These are phyloP conservation scores for Pachycephala philippinensis DNA, from an alignment of 2,113 vertebrate species.

Conservation along the genomic window DNA sequence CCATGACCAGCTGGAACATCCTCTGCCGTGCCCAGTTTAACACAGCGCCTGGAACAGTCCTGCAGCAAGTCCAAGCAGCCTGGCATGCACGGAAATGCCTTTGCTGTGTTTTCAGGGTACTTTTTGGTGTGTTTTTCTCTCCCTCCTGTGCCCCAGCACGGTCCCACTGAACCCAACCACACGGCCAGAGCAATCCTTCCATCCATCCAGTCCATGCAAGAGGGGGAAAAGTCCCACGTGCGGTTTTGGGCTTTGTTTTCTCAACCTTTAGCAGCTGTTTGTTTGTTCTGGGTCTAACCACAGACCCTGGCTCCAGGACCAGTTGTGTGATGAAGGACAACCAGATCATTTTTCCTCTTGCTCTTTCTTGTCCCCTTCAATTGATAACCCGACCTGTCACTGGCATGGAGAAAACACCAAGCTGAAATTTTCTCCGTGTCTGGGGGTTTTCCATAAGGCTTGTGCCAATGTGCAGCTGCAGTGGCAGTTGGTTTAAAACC, in stretches of 20 bases:
- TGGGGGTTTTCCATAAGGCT: neutral
- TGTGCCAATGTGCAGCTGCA: neutral
- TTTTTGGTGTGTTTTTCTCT: neutral
- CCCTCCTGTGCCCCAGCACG: neutral
- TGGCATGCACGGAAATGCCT: accelerated
- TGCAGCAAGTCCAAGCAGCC: neutral
- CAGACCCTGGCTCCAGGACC: neutral
- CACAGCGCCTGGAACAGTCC: accelerated
- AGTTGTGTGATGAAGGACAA: neutral
- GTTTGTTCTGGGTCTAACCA: neutral
- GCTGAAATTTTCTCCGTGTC: neutral
- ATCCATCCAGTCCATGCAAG: neutral
- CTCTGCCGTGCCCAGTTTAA: neutral
- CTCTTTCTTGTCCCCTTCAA: neutral
- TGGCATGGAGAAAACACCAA: neutral
- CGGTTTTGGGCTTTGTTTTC: neutral
- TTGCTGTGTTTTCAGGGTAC: neutral
- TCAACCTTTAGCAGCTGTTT: neutral
- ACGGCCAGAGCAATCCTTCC: neutral
- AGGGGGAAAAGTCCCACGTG: neutral
- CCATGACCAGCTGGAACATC: neutral
- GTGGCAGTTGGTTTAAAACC: neutral
- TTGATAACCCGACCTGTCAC: neutral
- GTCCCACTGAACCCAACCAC: neutral
- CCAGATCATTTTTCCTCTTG: neutral